phyloP scores from a whole-genome alignment of 2,888 invertebrate species.

The Drosophila nigricruria region DNA sequence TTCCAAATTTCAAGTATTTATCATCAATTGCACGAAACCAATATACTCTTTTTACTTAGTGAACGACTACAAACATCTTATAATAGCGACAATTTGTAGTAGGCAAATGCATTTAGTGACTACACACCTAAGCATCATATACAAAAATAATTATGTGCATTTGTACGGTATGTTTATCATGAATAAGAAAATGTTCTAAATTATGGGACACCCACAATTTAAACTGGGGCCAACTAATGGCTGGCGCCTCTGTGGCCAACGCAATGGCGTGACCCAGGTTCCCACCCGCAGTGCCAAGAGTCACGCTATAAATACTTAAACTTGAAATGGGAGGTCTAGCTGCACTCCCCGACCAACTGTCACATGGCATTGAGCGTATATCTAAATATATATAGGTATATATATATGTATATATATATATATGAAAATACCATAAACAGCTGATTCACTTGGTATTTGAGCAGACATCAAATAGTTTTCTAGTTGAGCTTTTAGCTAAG shows the following conservation, averaged over 20 bases:
- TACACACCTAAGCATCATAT: not conserved
- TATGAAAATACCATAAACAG: conserved; percentile 42
- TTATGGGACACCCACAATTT: conserved; percentile 16
- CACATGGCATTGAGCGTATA: conserved; percentile 30
- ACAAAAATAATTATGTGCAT: not conserved
- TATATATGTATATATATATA: too few relatives aligned
- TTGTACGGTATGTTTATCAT: conserved; percentile 8
- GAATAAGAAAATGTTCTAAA: conserved; percentile 15
- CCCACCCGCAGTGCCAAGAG: conserved; percentile 42
- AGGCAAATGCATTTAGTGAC: not conserved
- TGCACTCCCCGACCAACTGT: conserved; percentile 10
- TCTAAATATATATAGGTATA: not conserved
- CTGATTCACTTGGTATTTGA: conserved; percentile 57
- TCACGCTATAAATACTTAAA: conserved; percentile 56
- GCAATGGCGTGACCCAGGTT: conserved; percentile 59
- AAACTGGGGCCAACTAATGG: conserved; percentile 9
- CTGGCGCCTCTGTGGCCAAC: conserved; percentile 46
- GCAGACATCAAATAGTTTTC: conserved; percentile 16
- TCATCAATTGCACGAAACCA: not conserved
- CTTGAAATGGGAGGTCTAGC: not conserved
- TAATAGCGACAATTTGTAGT: not conserved
- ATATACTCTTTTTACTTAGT: not conserved
- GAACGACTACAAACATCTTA: not conserved
- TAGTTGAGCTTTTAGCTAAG: conserved; percentile 37
- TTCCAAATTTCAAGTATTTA: too few relatives aligned